Percentiles rank a stretch among this genome's conserved stretches.
Evolutionary conservation across 1,140 invertebrate species (phyloP).

Genomic region (Colletes latitarsis): DNA sequence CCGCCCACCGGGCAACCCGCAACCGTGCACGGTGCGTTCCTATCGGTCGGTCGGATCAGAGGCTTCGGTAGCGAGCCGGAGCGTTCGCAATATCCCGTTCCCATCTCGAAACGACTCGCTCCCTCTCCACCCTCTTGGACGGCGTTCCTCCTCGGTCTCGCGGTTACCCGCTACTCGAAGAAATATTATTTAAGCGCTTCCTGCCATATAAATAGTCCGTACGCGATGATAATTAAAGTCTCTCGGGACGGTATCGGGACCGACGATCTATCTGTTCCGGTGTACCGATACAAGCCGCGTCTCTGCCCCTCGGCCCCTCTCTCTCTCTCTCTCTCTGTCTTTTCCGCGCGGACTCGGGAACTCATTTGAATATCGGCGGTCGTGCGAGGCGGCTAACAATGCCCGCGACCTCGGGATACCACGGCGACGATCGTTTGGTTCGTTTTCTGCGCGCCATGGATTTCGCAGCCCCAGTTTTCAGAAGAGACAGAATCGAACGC

Average conservation of each 20-base stretch:
- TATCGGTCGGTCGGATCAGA: constrained; percentile 75
- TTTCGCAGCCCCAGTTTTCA: no score
- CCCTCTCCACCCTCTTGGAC: constrained; percentile 1
- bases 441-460: no score
- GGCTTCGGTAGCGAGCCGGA: constrained; percentile 68
- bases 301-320: neutral
- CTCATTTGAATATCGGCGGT: constrained; percentile 43
- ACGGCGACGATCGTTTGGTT: no score
- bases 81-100: constrained; percentile 71
- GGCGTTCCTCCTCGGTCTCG: neutral
- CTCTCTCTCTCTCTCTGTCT: neutral
- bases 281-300: constrained; percentile 42
- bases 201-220: constrained; percentile 80
- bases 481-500: constrained; percentile 6
- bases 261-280: constrained; percentile 67
- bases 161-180: constrained; percentile 63
- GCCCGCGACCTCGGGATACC: constrained; percentile 23
- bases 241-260: constrained; percentile 62
- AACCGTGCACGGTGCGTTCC: constrained; percentile 44
- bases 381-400: constrained; percentile 34
- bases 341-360: constrained; percentile 4
- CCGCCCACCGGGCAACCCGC: constrained; percentile 68
- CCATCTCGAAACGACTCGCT: constrained; percentile 60
- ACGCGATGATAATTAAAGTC: constrained; percentile 81
- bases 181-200: constrained; percentile 82